Conservation (phyloP, 1,140 invertebrate genomes). For the Pseudomyrmex pallidus region DNA sequence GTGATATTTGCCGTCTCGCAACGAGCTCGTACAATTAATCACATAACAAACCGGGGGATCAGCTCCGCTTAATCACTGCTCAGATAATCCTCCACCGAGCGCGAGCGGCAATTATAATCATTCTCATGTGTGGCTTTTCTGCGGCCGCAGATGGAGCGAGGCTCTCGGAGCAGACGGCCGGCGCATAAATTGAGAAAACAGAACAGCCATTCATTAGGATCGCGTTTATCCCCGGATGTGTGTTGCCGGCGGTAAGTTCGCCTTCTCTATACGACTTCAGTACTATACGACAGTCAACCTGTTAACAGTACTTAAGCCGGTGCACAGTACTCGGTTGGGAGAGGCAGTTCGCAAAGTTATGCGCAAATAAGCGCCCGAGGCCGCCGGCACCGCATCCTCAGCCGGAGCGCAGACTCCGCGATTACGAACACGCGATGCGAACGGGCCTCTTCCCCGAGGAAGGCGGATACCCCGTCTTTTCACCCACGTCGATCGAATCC, state of each 20-base stretch:
- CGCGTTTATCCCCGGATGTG: conserved; percentile 50
- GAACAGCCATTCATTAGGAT: conserved; percentile 57
- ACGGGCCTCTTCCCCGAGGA: conserved; percentile 58
- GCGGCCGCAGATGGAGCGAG: conserved; percentile 22
- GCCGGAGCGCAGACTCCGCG: conserved; percentile 41
- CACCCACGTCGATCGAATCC: conserved; percentile 62
- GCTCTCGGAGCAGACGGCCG: conserved; percentile 25
- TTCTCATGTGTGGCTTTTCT: conserved; percentile 54
- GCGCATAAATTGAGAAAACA: conserved; percentile 61
- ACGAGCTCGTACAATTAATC: conserved; percentile 45
- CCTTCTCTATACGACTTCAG: conserved; percentile 36
- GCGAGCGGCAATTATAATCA: conserved; percentile 49
- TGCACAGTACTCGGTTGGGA: conserved; percentile 19
- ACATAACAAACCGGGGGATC: conserved; percentile 39
- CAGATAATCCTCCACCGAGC: conserved; percentile 4
- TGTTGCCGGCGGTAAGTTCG: conserved; percentile 32
- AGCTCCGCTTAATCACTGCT: conserved; percentile 47
- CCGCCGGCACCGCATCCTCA: conserved; percentile 33
- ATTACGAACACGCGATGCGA: conserved; percentile 72
- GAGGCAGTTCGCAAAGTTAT: conserved; percentile 70
- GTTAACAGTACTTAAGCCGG: conserved; percentile 49
- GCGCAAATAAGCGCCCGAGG: conserved; percentile 71
- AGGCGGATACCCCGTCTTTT: conserved; percentile 65
- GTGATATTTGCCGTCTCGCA: conserved; percentile 18
- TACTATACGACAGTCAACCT: conserved; percentile 49